Evolutionary conservation across 1,140 invertebrate genomes (phyloP), one percentile per base, ranked within the genome.

Genomic region (Mya arenaria): DNA sequence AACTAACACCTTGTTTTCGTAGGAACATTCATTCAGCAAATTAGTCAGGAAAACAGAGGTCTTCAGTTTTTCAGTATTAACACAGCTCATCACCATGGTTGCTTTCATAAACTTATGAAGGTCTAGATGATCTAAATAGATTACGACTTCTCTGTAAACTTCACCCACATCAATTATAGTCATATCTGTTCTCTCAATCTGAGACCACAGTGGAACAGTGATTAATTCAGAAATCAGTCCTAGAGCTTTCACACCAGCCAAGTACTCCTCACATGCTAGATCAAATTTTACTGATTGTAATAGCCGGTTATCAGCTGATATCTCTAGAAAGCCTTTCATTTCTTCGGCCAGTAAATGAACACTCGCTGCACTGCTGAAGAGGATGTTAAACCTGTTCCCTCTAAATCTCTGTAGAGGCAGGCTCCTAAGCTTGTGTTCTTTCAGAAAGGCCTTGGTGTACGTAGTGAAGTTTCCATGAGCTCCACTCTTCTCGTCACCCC

Each of bases 401-500:
- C 73, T 62, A 28, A 48, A 77, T 48, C 28, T n/a, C 52, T 48
- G n/a, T 13, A 77, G 32, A 19, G 36, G 36, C 52, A 77, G 1
- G 44, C 28, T 25, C 30, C 32, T 65, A 8, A 48, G 25, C 17
- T 48, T 77, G 25, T 32, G 15, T 4, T 28, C 25, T n/a, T 65
- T 63, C 15, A 77, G 25, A 48, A 77, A 77, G 5, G 30, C 58
- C 25, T 19, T 4, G 3, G 37, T 25, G 32, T 58, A 77, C 10
- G 37, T 41, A 41, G 30, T 55, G 56, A 77, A 77, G 15, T 17
- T 17, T 34, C 58, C 39, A 44, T 66, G 58, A 23, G 34, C 55
- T 4, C 74, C 74, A 48, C 39, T 63, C 44, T 77, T 77, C 32
- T 77, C 74, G 55, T 77, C 62, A 23, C 74, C 74, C 13, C 74